Base-by-base conservation (phyloP, 2,797 vertebrate genomes). In the Crenichthys baileyi region DNA sequence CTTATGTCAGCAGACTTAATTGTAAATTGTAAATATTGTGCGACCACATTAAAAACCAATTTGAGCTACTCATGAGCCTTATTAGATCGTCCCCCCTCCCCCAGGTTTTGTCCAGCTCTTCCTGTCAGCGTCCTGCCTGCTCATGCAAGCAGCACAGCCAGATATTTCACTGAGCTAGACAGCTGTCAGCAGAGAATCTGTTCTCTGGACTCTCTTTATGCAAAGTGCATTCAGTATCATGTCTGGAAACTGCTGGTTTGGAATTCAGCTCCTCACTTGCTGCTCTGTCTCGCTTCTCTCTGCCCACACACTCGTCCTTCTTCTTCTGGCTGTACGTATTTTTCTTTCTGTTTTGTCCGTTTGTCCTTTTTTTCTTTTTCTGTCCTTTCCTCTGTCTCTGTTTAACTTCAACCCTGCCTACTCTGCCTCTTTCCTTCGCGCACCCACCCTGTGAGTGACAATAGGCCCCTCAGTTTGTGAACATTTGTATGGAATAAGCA, bases 151-250 rank as follows among this genome's bases (percentile, higher is more conserved):
- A 82, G 24, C 81, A 75, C 73, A 80, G 85, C 86, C 78, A 70
- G 81, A 89, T 79, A n/a, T 87, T 87, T 90, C 87, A 83, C 80
- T 78, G 41, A 86, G 83, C 83, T 76, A 84, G 91, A 91, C 88
- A 89, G 90, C 91, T 91, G 92, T 92, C 91, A 89, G 88, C 82
- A 80, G 81, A 48, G 48, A 85, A 81, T 72, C 85, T 87, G 77
- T 90, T 92, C 88, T 89, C 84, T 51, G 78, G 86, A 83, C 88
- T 83, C 77, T 89, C 82, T 91, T 91, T 86, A 93, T 93, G 90
- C 89, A 85, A 91, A 91, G 85, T 87, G 80, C 81, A 92, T 91
- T 91, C 92, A 89, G 73, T 87, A 90, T 90, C 88, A 86, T 90
- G 88, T 92, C 89, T 91, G 90, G 90, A 89, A 92, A 88, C 71